Evolutionary conservation across 92 coral and sea anemone species (phyloP), one percentile per base, ranked within the genome.

Genomic region (Chrysogorgia sp.): DNA sequence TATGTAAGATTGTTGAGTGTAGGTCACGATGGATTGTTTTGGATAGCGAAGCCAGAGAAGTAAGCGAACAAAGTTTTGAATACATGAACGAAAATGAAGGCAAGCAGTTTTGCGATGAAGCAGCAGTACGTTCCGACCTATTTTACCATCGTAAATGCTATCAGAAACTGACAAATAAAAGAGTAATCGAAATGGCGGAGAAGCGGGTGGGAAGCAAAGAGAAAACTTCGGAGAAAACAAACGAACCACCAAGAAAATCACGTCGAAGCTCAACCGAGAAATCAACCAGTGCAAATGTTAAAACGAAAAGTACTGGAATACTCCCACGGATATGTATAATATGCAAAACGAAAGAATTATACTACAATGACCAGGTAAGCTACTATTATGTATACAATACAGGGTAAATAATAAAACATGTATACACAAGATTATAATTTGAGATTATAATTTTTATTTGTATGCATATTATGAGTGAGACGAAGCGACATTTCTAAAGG

Each of bases 131-230:
- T n/a, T 40, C 60, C 45, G n/a, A 25, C 7, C 20, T 40, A 57
- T 47, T 68, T 24, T 68, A 68, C 40, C 75, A 68, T 48, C 75
- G 75, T 68, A 68, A 68, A 68, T 68, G 58, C 75, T 47, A 68
- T 48, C 75, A 68, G 37, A 68, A 43, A 10, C 2, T 68, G 10
- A 68, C 58, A 23, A 68, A 26, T 25, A 43, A 68, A 26, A 0
- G 58, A 43, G 20, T 68, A 68, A 68, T 68, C 15, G 58, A 68
- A 43, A 7, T 41, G 40, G 75, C 75, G 34, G 75, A 41, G 22
- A 68, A 68, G 22, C 75, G 75, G 9, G 59, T 68, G 33, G 77
- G 41, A 71, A 68, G 2, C 35, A 25, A 68, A 47, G 31, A 68
- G n/a, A 28, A 67, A n/a, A 71, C 2, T 0, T 37, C 45, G 20